Base-by-base conservation (phyloP, 2,797 vertebrate species). In the Darevskia nairensis region DNA sequence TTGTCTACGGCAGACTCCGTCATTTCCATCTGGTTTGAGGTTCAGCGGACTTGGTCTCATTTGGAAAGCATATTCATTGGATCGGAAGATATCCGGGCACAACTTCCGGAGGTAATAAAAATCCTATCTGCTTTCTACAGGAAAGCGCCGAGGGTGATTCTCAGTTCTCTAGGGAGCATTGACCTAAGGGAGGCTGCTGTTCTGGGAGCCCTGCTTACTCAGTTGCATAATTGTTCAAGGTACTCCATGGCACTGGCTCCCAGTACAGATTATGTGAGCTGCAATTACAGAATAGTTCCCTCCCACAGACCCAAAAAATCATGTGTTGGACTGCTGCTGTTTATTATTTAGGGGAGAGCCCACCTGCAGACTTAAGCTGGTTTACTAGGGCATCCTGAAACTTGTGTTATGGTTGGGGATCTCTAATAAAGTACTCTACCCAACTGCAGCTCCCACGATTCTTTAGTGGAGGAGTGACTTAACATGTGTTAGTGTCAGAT, bases 1-100 rank as follows among this genome's bases (percentile, higher is more conserved):
- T 97, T 99, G 68, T 98, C 98, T 23, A 97, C 96, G 0, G 94
- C 96, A 0, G 98, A 99, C 50, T 97, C 97, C 0, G 96, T 99
- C 91, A 97, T 99, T 94, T 97, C 98, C 50, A 96, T 98, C 89
- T 99, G 99, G 99, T 98, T 98, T 0, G 98, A 99, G 87, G 98
- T 99, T 89, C 99, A 99, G 94, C 96, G 95, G 32, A 98, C 97
- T 0, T 99, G 98, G 99, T 98, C 97, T 35, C 98, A 99, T 94
- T 96, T 99, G 92, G 99, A 99, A 92, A 98, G 98, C 95, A 99
- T 99, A 92, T 99, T 99, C 94, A 97, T 99, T 4, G 98, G 98
- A 82, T 99, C 99, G 0, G 98, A 98, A 86, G 99, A 99, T 88
- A 99, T 99, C 87, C 97, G 98, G 84, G 95, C 97, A 8, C 99